Percentiles rank a stretch among this genome's conserved stretches.
These are phyloP conservation scores for Cliona cf. orientalis DNA, from an alignment of 37 sponge, comb jelly and placozoan genomes.

Conservation along the genomic window DNA sequence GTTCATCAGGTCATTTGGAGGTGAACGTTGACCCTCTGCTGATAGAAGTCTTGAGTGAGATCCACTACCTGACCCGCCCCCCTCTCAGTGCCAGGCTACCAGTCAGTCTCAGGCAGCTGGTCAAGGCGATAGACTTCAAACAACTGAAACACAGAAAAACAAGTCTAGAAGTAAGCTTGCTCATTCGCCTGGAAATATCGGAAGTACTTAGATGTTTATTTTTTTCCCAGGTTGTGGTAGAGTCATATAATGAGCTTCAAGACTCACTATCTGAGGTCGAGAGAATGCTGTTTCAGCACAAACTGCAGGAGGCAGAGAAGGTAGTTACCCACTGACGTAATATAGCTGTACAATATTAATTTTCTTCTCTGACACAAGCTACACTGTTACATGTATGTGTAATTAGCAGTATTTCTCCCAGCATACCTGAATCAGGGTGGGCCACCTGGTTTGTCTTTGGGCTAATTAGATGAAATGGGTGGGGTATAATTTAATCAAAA, in stretches of 20 bases:
- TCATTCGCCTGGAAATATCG: not conserved
- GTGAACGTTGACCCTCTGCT: constrained; percentile 71
- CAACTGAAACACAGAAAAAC: constrained; percentile 27
- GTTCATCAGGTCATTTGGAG: constrained; percentile 14
- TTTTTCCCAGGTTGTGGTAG: constrained; percentile 30
- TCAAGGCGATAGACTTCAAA: not conserved
- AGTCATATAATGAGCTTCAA: constrained; percentile 50
- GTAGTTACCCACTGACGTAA: constrained; percentile 17
- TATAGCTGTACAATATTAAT: no score
- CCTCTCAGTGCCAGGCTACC: constrained; percentile 49
- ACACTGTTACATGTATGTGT: no score
- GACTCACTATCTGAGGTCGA: constrained; percentile 41
- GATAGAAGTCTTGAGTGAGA: constrained; percentile 48
- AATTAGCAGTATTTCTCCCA: no score
- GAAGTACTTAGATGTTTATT: not conserved
- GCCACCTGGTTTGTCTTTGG: no score
- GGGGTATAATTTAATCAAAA: no score
- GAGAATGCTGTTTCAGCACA: constrained; percentile 59
- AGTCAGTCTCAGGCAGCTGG: constrained; percentile 6
- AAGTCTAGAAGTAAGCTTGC: constrained; percentile 6
- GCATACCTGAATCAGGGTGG: no score
- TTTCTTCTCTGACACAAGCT: no score
- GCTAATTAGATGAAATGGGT: no score
- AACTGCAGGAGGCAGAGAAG: constrained; percentile 54
- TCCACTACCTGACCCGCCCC: constrained; percentile 35